Base-by-base conservation (phyloP, 2,888 invertebrate genomes). In the Euzophera pinguis region DNA sequence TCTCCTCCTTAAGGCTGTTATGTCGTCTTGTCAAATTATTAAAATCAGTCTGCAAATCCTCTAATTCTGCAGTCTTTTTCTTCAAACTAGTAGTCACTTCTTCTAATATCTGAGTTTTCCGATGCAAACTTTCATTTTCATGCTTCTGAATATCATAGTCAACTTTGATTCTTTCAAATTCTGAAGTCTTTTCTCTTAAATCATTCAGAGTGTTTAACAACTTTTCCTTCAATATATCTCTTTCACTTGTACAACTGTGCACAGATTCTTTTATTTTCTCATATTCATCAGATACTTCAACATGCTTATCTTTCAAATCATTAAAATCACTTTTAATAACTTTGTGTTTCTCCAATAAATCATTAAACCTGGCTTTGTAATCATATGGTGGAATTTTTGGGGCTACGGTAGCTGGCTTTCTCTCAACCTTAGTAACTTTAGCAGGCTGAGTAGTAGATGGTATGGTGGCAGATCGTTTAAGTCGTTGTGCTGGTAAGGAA, bases 311-410 rank as follows among this genome's bases (percentile, higher is more conserved):
- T 64, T 88, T 84, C 34, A 92, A 71, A 13, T 89, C 84, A 41
- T 78, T 90, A 54, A 89, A 84, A 63, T 92, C 91, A 48, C 74
- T 79, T 65, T 92, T 92, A 9, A 93, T 74, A 0, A 63, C 71
- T 59, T 91, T 91, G 60, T 93, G 90, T 71, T 93, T 93, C 54
- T 92, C 92, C 12, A 89, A 71, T 48, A 95, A 81, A 62, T 92
- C 91, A 66, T 91, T 84, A 60, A 92, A 92, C 48, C 94, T 91
- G 27, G 93, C 93, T 74, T 94, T 93, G 59, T 91, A 93, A 67
- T 93, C 93, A 75, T 93, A 93, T 0, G 93, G 87, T 6, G 92
- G 87, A 47, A 92, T 91, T 57, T 93, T 91, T 51, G 92, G 92
- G 2, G 89, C 88, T 14, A 78, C 83, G 45, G 73, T 74, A n/a